phyloP scores from a whole-genome alignment of 2,797 vertebrate genomes.

The Morus bassanus region DNA sequence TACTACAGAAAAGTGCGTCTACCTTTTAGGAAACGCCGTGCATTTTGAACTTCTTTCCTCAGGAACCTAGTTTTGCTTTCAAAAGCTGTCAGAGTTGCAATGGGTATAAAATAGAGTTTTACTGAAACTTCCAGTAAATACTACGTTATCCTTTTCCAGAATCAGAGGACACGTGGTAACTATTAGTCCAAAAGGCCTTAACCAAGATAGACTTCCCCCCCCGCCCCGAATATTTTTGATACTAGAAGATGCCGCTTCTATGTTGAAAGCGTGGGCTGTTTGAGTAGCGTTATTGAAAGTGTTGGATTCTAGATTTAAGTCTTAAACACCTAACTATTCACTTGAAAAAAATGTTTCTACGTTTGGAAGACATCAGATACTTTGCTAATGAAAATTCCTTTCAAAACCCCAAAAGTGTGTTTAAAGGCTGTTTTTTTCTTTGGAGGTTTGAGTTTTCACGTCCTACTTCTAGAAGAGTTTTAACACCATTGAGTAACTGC shows the following conservation, averaged over 20 bases:
- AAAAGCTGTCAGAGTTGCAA: neutral
- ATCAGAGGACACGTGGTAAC: neutral
- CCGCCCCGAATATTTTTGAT: neutral
- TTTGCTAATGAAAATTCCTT: neutral
- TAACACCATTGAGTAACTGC: neutral
- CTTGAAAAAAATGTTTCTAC: neutral
- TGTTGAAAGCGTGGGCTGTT: neutral
- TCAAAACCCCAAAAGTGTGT: neutral
- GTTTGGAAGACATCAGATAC: neutral
- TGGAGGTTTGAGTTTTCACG: neutral
- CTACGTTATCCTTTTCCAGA: neutral
- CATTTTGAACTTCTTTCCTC: neutral
- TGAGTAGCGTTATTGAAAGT: neutral
- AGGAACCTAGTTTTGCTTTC: neutral
- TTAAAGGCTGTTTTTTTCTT: neutral
- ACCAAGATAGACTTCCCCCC: neutral
- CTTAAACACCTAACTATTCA: neutral
- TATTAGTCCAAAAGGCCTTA: neutral
- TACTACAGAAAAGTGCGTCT: neutral
- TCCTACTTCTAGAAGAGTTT: neutral
- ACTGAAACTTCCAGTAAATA: neutral
- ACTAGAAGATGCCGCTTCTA: neutral
- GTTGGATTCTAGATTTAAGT: neutral
- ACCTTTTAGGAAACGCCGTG: neutral
- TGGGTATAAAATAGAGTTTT: neutral